phyloP scores from a whole-genome alignment of 2,888 invertebrate genomes.

The Cephus runcator region DNA sequence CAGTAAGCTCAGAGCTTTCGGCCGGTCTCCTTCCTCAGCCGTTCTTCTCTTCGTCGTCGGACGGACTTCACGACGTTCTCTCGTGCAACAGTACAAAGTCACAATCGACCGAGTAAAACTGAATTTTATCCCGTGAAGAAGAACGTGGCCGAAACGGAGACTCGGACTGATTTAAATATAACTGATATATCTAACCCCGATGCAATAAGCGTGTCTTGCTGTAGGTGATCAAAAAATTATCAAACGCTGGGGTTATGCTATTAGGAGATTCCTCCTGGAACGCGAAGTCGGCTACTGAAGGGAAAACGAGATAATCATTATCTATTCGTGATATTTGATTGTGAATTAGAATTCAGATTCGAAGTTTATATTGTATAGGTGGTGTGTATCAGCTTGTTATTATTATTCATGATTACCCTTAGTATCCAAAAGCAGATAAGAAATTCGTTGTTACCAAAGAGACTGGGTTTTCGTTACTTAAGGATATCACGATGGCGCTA shows the following conservation, averaged over 20 bases:
- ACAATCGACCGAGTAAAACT: background rate
- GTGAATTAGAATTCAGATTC: background rate
- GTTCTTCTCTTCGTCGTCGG: background rate
- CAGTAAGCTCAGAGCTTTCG: conserved; percentile 63
- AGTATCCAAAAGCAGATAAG: background rate
- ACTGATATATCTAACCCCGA: background rate
- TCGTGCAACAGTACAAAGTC: background rate
- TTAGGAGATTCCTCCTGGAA: background rate
- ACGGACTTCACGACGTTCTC: background rate
- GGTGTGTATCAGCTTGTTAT: background rate
- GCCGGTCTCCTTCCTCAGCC: conserved; percentile 40
- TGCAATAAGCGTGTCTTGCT: background rate
- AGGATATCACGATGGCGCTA: background rate
- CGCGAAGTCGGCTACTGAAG: no score
- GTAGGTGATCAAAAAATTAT: background rate
- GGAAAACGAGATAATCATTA: no score
- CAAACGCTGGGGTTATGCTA: background rate
- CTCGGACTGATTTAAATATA: background rate
- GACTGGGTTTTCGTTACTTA: background rate
- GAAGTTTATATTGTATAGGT: background rate
- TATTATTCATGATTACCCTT: background rate
- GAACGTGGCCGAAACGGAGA: background rate
- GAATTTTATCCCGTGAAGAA: background rate
- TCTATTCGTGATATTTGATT: background rate
- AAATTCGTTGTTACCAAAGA: background rate